Evolutionary conservation across 2,888 invertebrate genomes (phyloP), one percentile per base, ranked within the genome.

Genomic region (Drosophila atripex): DNA sequence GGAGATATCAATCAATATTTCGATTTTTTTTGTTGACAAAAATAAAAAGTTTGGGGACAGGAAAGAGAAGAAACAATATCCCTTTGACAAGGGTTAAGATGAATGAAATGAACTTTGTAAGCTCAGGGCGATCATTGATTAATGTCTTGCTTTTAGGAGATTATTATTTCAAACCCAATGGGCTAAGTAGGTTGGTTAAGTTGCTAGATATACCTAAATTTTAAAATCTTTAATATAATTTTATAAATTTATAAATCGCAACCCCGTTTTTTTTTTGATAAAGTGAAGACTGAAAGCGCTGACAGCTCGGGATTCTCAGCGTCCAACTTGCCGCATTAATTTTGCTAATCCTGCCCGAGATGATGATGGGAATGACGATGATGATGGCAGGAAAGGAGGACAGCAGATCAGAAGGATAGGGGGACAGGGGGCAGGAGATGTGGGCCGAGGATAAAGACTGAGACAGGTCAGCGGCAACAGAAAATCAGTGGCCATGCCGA

Each of bases 261-360:
- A 47, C 39, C 39, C 5, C 12, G 9, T n/a, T 18, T 30, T 45
- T 45, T 46, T 73, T 38, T 46, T 73, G 84, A 84, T 86, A 84
- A 83, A 75, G 75, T 78, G 77, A 69, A 66, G 78, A 66, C 53
- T 66, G 30, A 35, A 57, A 63, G 38, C 63, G 82, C 64, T 82
- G 82, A 85, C 79, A 82, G 82, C 70, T 75, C 71, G 50, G 41
- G 56, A 76, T 56, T 54, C 65, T 39, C 71, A 76, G 71, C 69
- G 56, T 75, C 60, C 41, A 65, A 47, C 53, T 78, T 75, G 77
- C 85, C 78, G 79, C 82, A 77, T 82, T 82, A 66, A 85, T 71
- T 80, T 83, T 71, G 80, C 75, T 83, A 83, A 84, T 86, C 83
- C 80, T 83, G 72, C 72, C 46, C 38, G 59, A 63, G 72, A 47